A percentile compares a stretch with the other conserved stretches of the same genome.
These are phyloP conservation scores for Labrus mixtus DNA, from an alignment of 2,113 vertebrate species.

Conservation along the genomic window DNA sequence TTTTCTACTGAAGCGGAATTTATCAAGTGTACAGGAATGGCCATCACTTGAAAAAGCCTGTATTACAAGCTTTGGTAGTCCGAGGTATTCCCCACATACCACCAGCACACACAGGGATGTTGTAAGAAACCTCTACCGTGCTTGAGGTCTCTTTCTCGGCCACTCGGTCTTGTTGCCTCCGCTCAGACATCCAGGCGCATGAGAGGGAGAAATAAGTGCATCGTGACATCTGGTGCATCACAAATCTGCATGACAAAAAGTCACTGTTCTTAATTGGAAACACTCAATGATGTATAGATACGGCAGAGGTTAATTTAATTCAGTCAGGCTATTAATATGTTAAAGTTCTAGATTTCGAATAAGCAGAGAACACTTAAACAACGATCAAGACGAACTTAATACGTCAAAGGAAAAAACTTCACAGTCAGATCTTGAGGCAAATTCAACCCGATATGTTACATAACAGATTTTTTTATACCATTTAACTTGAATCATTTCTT, in stretches of 20 bases:
- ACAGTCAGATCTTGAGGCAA: background rate
- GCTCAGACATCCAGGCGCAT: slow-evolving; percentile 47
- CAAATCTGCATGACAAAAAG: slow-evolving; percentile 61
- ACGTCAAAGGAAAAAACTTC: background rate
- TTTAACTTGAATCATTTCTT: too few species aligned
- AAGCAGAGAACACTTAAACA: background rate
- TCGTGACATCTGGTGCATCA: slow-evolving; percentile 61
- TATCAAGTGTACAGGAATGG: background rate
- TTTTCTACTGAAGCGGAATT: background rate
- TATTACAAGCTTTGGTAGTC: background rate
- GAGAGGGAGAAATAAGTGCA: slow-evolving; percentile 38
- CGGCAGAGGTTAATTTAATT: slow-evolving; percentile 20
- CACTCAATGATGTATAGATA: slow-evolving; percentile 29
- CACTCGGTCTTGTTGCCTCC: slow-evolving; percentile 48
- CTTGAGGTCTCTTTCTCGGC: slow-evolving; percentile 52
- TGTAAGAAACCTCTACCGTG: slow-evolving; percentile 40
- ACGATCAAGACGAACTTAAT: background rate
- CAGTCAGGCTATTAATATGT: slow-evolving; percentile 23
- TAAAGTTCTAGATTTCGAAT: slow-evolving; percentile 19
- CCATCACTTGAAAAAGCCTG: background rate
- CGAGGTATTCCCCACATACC: background rate
- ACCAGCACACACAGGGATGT: slow-evolving; percentile 23
- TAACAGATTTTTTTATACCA: too few species aligned
- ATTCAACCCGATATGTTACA: background rate
- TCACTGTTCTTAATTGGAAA: slow-evolving; percentile 39